Conservation (phyloP, 2,888 invertebrate species). For the Leucozona laternaria region DNA sequence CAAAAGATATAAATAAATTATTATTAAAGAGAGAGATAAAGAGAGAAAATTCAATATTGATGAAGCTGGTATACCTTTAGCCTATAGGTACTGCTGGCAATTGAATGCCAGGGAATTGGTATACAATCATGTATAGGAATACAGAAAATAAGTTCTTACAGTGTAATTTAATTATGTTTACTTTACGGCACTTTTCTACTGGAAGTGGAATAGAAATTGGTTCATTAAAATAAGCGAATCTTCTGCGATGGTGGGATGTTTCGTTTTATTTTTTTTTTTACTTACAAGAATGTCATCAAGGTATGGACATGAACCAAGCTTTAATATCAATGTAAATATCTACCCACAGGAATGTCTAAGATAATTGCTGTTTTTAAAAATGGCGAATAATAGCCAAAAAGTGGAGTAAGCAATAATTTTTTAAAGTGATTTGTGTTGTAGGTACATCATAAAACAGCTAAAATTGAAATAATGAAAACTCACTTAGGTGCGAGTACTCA, state of each 20-base stretch:
- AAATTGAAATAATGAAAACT: no score
- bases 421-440: no score
- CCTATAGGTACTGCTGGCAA: constrained; percentile 42
- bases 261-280: not conserved
- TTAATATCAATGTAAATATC: not conserved
- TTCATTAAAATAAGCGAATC: constrained; percentile 65
- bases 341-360: not conserved
- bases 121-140: not conserved
- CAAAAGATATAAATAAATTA: constrained; percentile 69
- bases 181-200: constrained; percentile 63
- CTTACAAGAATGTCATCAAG: not conserved
- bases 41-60: constrained; percentile 45
- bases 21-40: constrained; percentile 10
- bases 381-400: not conserved
- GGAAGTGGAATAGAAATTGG: constrained; percentile 74
- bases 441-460: no score
- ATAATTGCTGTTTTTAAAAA: not conserved
- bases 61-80: not conserved
- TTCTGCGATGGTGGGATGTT: constrained; percentile 11
- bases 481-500: no score
- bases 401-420: no score
- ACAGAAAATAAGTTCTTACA: constrained; percentile 65
- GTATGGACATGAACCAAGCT: not conserved
- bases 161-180: constrained; percentile 74
- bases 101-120: constrained; percentile 30